Conservation (phyloP, 2,888 invertebrate species). For the Cataglyphis cursor region DNA sequence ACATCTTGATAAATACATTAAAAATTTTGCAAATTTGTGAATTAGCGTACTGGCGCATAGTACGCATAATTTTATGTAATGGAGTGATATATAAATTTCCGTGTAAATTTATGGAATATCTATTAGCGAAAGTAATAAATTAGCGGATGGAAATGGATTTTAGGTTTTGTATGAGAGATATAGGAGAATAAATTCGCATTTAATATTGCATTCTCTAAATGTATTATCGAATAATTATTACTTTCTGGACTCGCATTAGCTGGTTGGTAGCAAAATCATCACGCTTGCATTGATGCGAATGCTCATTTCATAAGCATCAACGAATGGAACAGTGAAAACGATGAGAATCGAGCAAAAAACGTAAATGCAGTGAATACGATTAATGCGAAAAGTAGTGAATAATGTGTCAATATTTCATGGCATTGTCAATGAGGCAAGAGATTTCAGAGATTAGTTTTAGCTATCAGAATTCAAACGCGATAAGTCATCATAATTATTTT, state of each 20-base stretch:
- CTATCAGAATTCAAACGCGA: constrained; percentile 9
- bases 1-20: neutral
- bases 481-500: constrained; percentile 1
- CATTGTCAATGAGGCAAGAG: constrained; percentile 28
- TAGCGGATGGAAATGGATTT: constrained; percentile 53
- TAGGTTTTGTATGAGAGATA: constrained; percentile 14
- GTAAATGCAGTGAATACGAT: constrained; percentile 23
- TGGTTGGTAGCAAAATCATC: constrained; percentile 62
- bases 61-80: constrained; percentile 47
- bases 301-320: constrained; percentile 64
- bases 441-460: constrained; percentile 25
- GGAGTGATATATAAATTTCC: constrained; percentile 8
- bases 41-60: neutral
- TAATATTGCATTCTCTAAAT: constrained; percentile 57
- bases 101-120: constrained; percentile 15
- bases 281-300: constrained; percentile 58
- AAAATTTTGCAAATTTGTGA: neutral
- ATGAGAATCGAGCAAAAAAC: constrained; percentile 60
- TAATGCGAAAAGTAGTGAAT: constrained; percentile 24
- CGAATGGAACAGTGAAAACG: constrained; percentile 11
- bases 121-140: constrained; percentile 53
- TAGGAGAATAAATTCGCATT: constrained; percentile 63
- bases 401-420: constrained; percentile 40
- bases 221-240: constrained; percentile 67
- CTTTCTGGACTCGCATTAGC: constrained; percentile 62